Evolutionary conservation across 1,140 invertebrate genomes (phyloP), one percentile per base, ranked within the genome.

Genomic region (Drosophila pseudoobscura): DNA sequence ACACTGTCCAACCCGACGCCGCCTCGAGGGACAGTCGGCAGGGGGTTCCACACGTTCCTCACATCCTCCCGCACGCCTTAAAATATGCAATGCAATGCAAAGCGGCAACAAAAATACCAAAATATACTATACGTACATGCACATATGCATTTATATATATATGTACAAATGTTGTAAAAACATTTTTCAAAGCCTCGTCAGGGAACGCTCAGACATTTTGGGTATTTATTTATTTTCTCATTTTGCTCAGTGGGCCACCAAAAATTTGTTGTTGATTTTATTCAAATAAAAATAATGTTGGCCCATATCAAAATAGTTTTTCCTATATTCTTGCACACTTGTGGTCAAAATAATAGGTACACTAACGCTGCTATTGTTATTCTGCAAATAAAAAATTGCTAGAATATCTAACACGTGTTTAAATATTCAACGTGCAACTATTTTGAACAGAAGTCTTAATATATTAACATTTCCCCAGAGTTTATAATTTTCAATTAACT

Each of bases 111-210:
- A 58, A 66, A 73, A 60, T 47, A 52, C 15, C 44, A 41, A 41
- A 39, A 61, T 56, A 26, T 39, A 35, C 8, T 6, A 9, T 31
- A 46, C 20, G n/a, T 50, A 5, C 29, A 8, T 57, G 2, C 47
- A 55, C 7, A 39, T 54, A 43, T 39, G 49, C 35, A 39, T 39
- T 45, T 22, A 46, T 17, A 49, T 47, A 51, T 50, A 49, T 47
- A 46, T 50, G 46, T 49, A 80, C 52, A 83, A 83, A 75, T 85
- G 72, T 85, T 84, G 80, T 76, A 84, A 85, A 85, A 85, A 85
- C 83, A 85, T 69, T 85, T 82, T 85, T 82, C 68, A 80, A 80
- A 84, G 80, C 55, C 39, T 56, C 68, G 54, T 57, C 78, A 41
- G 53, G 69, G 56, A 56, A 46, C 62, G 15, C 52, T 24, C 61